A percentile compares a stretch with the other conserved stretches of the same genome.
These are phyloP conservation scores for Rhombomys opimus DNA, from an alignment of 2,113 vertebrate species.

Conservation along the genomic window DNA sequence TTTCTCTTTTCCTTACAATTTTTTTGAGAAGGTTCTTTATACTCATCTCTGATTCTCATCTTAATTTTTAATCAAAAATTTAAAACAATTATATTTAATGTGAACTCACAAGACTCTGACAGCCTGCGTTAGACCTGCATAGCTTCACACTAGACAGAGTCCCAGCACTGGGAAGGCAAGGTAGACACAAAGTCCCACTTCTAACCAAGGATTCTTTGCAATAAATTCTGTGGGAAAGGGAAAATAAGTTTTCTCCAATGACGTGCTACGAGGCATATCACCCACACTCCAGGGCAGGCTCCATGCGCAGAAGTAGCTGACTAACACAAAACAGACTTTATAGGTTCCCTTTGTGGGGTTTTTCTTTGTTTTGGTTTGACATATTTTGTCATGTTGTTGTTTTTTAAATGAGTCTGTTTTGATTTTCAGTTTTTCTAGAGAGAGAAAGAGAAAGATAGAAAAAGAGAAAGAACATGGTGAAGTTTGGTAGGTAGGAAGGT, in stretches of 20 bases:
- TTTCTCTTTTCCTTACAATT: conserved; percentile 7
- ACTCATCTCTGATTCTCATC: neutral
- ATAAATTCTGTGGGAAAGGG: neutral
- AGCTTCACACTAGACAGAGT: neutral
- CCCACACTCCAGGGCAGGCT: neutral
- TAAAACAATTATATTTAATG: neutral
- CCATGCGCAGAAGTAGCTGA: neutral
- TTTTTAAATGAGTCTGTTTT: neutral
- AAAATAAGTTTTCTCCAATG: neutral
- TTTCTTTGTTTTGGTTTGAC: neutral
- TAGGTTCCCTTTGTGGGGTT: neutral
- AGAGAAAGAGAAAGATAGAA: neutral
- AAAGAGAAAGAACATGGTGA: neutral
- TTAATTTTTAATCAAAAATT: neutral
- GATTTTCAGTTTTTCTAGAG: neutral
- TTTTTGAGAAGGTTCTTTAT: neutral
- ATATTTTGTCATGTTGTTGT: neutral
- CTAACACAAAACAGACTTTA: neutral
- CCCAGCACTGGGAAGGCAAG: neutral
- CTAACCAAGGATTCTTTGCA: neutral
- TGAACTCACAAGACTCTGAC: neutral
- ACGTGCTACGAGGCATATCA: too few species aligned
- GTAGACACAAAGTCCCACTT: neutral
- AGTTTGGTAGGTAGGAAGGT: neutral
- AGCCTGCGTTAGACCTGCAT: neutral